Evolutionary conservation across 2,113 vertebrate genomes (phyloP), one percentile per base, ranked within the genome.

Genomic region (Copsychus sechellarum): DNA sequence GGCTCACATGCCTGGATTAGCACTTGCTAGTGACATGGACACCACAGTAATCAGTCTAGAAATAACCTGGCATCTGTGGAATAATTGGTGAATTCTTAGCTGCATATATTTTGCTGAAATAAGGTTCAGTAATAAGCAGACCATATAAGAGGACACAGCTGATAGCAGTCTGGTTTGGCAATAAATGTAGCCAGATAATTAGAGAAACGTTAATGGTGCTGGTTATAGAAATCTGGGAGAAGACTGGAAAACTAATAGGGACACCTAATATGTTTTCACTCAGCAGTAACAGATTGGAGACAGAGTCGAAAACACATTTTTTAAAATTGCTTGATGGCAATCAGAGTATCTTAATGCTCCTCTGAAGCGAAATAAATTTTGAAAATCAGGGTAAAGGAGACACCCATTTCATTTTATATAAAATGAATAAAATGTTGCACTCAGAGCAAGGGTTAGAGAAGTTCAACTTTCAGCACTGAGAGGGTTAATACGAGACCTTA

Each of bases 121-220:
- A 91, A 78, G 29, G 50, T 56, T 66, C 57, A n/a, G 34, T 92
- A 95, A 90, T 78, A 90, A 93, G 56, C 64, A 95, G 78, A 60
- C 72, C 28, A 67, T 50, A 31, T 50, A 88, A 92, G 80, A 81
- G n/a, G 62, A 88, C 36, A 85, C 67, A 60, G 69, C 67, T 93
- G 69, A 69, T 60, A 92, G 83, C 67, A 29, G 86, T 95, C 73
- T 94, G 72, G 45, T 80, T 95, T 95, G 90, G 88, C 87, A 96
- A 62, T 51, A 22, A 28, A 11, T 25, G 54, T 61, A 96, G 90
- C 40, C 74, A 92, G 80, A 81, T 95, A 92, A 95, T 95, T 95
- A 95, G 60, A 87, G 71, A 93, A 73, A 58, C 50, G 56, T 90
- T 95, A 88, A 80, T 77, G 14, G 66, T 69, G 29, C 29, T 86